These are phyloP conservation scores for Columbina picui DNA, from an alignment of 2,113 vertebrate genomes.

Conservation along the genomic window DNA sequence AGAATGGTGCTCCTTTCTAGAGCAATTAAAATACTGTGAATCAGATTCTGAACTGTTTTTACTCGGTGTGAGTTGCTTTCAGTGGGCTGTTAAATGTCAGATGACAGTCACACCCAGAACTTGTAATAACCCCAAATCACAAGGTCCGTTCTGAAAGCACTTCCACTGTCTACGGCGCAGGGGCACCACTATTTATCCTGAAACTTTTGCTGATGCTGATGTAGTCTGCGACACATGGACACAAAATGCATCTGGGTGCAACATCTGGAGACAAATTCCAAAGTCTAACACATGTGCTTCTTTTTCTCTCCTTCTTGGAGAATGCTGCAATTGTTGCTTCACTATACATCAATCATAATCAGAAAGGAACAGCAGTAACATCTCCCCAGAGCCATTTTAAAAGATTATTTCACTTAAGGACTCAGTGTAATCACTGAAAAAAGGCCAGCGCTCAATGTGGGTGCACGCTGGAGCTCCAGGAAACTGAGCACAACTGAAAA, in stretches of 20 bases:
- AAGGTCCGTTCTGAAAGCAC: background rate
- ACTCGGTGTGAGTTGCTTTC: background rate
- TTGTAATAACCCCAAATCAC: background rate
- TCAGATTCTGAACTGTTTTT: background rate
- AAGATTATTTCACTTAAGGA: background rate
- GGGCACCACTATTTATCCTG: background rate
- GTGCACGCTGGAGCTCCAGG: background rate
- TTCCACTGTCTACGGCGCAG: background rate
- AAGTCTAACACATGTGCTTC: background rate
- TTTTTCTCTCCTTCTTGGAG: background rate
- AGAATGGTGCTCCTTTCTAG: background rate
- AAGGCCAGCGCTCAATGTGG: background rate
- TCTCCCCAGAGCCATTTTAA: background rate
- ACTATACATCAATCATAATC: background rate
- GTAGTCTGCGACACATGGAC: background rate
- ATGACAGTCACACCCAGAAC: background rate
- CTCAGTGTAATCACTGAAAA: background rate
- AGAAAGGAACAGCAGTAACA: background rate
- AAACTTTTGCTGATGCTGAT: background rate
- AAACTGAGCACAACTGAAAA: background rate
- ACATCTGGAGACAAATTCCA: background rate
- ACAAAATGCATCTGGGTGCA: background rate
- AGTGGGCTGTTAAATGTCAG: background rate
- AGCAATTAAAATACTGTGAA: background rate
- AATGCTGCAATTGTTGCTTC: background rate